phyloP scores from a whole-genome alignment of 2,797 vertebrate genomes.

The Rhinella marina region DNA sequence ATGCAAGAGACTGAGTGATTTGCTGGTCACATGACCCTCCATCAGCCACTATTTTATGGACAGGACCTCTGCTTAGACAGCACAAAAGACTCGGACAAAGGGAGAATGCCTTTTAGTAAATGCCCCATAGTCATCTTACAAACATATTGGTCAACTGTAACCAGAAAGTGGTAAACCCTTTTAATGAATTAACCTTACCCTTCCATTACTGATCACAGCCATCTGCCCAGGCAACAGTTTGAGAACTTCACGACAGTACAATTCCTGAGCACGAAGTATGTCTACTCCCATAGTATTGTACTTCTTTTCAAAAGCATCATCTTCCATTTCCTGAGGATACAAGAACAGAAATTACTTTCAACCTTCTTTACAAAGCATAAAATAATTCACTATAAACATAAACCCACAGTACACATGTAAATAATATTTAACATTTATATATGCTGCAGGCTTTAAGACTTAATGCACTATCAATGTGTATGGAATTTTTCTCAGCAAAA shows the following conservation, averaged over 20 bases:
- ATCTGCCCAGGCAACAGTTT: conserved; percentile 84
- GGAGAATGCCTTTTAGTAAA: no score
- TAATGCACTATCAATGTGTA: neutral
- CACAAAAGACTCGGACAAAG: no score
- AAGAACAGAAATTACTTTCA: neutral
- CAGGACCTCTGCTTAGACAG: no score
- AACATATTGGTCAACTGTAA: no score
- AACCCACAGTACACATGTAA: neutral
- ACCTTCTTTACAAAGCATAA: neutral
- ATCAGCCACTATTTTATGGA: no score
- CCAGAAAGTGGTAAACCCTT: no score
- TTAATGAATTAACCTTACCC: conserved; percentile 77
- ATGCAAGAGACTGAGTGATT: no score
- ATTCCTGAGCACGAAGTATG: conserved; percentile 86
- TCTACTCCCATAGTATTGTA: conserved; percentile 91
- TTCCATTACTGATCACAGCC: conserved; percentile 89
- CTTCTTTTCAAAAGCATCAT: conserved; percentile 90
- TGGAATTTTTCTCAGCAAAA: no score
- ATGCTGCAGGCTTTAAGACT: neutral
- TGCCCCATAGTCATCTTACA: no score
- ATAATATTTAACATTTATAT: neutral
- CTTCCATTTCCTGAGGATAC: conserved; percentile 84
- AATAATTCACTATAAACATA: neutral
- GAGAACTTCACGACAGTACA: conserved; percentile 89
- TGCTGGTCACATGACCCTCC: no score